phyloP scores from a whole-genome alignment of 2,888 invertebrate species.

The Hypselothyrea guttata region DNA sequence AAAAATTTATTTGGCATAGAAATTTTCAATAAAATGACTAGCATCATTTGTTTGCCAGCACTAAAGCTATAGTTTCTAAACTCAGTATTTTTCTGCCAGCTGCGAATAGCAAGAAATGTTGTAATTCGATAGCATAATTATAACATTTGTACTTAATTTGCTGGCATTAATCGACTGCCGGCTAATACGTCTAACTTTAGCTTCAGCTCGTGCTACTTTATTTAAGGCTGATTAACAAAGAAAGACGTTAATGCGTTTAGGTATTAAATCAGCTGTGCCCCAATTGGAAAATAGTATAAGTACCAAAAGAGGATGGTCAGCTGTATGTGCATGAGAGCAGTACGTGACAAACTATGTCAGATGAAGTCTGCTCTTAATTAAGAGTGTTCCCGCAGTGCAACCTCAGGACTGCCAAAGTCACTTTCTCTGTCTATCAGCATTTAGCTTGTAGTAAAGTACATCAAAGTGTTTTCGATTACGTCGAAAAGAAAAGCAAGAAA shows the following conservation, averaged over 20 bases:
- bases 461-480: conserved; percentile 37
- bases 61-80: neutral
- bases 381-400: conserved; percentile 23
- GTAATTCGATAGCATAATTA: conserved; percentile 28
- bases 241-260: conserved; percentile 9
- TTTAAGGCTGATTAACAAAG: neutral
- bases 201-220: neutral
- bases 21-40: neutral
- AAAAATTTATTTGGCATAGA: neutral
- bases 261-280: conserved; percentile 10
- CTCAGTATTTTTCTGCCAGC: conserved; percentile 12
- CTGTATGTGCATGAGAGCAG: neutral
- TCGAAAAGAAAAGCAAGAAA: neutral
- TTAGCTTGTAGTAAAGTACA: conserved; percentile 24
- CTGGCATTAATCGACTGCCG: conserved; percentile 13
- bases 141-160: conserved; percentile 32
- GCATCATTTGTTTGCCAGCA: neutral
- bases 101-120: conserved; percentile 13
- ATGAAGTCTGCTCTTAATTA: conserved; percentile 34
- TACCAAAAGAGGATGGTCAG: too few relatives aligned
- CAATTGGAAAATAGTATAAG: neutral
- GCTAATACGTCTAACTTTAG: conserved; percentile 10
- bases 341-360: conserved; percentile 10
- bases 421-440: neutral
- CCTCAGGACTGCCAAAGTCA: neutral